These are phyloP conservation scores for Holocentrus rufus DNA, from an alignment of 2,797 vertebrate species.

Conservation along the genomic window DNA sequence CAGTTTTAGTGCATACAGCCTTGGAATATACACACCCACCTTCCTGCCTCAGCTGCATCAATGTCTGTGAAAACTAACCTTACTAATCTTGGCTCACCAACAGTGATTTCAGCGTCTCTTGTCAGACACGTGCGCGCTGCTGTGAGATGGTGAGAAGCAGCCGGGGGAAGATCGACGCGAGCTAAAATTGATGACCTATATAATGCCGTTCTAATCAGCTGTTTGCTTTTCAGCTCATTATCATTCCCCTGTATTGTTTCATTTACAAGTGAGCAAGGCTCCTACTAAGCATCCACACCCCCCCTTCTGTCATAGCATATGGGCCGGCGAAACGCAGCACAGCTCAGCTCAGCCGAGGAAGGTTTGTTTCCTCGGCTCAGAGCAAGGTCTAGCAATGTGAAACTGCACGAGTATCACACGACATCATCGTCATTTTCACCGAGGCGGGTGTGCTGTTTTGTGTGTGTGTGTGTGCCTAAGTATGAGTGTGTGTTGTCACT, in stretches of 20 bases:
- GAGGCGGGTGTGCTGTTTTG: constrained; percentile 33
- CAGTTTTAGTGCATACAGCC: background rate
- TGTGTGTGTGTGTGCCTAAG: constrained; percentile 31
- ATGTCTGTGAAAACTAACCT: constrained; percentile 32
- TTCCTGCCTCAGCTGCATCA: constrained; percentile 16
- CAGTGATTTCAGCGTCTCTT: constrained; percentile 49
- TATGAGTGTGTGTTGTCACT: too few relatives aligned
- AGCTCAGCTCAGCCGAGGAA: constrained; percentile 44
- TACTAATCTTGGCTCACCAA: constrained; percentile 1
- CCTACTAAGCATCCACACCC: constrained; percentile 60
- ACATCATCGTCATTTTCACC: constrained; percentile 19
- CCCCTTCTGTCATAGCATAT: constrained; percentile 74
- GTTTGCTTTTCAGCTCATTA: constrained; percentile 74
- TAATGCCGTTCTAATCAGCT: constrained; percentile 70
- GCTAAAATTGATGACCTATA: constrained; percentile 65
- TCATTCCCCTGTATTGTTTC: constrained; percentile 73
- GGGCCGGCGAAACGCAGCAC: constrained; percentile 62
- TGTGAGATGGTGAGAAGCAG: constrained; percentile 43
- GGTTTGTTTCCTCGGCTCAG: constrained; percentile 33
- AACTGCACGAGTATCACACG: constrained; percentile 40
- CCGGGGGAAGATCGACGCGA: constrained; percentile 17
- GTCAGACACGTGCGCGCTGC: constrained; percentile 15
- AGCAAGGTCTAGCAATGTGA: constrained; percentile 32
- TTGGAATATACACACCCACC: constrained; percentile 15
- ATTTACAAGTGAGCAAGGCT: constrained; percentile 80